Conservation (phyloP, 2,888 invertebrate genomes). For the Celastrina argiolus region DNA sequence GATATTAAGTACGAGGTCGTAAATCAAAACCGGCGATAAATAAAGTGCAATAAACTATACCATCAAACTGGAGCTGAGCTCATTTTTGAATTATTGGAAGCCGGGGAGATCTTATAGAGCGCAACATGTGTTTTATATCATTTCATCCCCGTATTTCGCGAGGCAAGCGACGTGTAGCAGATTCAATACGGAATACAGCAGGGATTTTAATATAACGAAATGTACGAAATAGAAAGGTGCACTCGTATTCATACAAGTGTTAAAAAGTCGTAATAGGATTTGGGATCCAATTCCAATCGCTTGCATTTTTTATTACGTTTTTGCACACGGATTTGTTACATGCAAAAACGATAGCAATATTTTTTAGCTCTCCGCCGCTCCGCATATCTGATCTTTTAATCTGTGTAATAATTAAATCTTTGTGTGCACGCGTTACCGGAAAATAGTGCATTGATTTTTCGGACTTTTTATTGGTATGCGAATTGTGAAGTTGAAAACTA, state of each 20-base stretch:
- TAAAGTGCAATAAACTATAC: constrained; percentile 55
- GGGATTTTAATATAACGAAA: constrained; percentile 64
- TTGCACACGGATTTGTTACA: constrained; percentile 32
- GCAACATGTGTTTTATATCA: constrained; percentile 70
- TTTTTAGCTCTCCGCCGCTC: constrained; percentile 22
- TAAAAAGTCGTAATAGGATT: constrained; percentile 71
- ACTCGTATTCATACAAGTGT: constrained; percentile 62
- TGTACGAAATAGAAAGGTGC: constrained; percentile 54
- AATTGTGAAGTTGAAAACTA: constrained; percentile 17
- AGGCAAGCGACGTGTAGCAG: constrained; percentile 54
- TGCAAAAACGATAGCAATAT: constrained; percentile 29
- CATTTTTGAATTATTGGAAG: constrained; percentile 66
- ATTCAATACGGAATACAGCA: constrained; percentile 65
- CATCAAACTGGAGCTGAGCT: constrained; percentile 55
- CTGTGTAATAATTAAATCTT: constrained; percentile 20
- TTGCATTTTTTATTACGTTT: constrained; percentile 37
- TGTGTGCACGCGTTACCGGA: constrained; percentile 6
- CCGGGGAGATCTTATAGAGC: constrained; percentile 51
- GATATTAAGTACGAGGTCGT: constrained; percentile 45
- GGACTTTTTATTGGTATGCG: constrained; percentile 13
- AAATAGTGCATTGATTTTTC: constrained; percentile 17
- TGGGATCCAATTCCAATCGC: constrained; percentile 61
- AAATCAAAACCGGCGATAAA: constrained; percentile 49
- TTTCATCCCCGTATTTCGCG: constrained; percentile 59
- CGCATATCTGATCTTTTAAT: constrained; percentile 25